Conservation (phyloP, 1,140 invertebrate species). For the Drosophila rhopaloa region DNA sequence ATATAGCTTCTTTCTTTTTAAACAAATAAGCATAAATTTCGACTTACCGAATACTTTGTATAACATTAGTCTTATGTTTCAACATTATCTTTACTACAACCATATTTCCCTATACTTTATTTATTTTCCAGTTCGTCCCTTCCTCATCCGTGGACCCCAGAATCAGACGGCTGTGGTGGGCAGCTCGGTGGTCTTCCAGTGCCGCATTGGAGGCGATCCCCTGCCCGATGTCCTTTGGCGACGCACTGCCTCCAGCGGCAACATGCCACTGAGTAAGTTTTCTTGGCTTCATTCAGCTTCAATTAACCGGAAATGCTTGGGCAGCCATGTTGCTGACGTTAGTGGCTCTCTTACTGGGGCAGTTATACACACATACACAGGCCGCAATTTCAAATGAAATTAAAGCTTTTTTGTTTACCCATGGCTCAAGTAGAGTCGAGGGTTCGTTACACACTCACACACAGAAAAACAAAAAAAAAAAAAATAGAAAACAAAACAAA, state of each 20-base stretch:
- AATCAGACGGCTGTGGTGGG: constrained; percentile 90
- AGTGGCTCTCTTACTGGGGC: constrained; percentile 31
- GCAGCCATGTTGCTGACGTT: constrained; percentile 52
- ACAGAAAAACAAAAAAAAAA: constrained; percentile 13
- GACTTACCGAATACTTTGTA: too few species aligned
- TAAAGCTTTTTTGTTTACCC: constrained; percentile 68
- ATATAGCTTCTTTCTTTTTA: neutral
- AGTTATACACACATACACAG: constrained; percentile 36
- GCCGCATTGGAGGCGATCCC: constrained; percentile 91
- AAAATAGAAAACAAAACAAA: constrained; percentile 40
- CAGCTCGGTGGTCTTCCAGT: constrained; percentile 92
- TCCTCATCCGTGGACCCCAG: constrained; percentile 91
- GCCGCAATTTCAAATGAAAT: constrained; percentile 72
- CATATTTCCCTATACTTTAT: neutral
- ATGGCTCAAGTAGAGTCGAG: constrained; percentile 31
- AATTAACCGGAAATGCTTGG: constrained; percentile 72
- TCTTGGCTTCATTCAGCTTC: constrained; percentile 43
- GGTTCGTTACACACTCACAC: constrained; percentile 29
- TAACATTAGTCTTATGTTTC: neutral
- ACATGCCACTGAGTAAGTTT: constrained; percentile 88
- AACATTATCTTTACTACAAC: neutral
- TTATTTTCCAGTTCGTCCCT: constrained; percentile 89
- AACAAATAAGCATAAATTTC: too few species aligned
- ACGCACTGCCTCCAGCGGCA: constrained; percentile 88
- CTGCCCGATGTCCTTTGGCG: constrained; percentile 91